A percentile compares a stretch with the other conserved stretches of the same genome.
Evolutionary conservation across 1,140 invertebrate genomes (phyloP).

Genomic region (Pteromalus puparum): DNA sequence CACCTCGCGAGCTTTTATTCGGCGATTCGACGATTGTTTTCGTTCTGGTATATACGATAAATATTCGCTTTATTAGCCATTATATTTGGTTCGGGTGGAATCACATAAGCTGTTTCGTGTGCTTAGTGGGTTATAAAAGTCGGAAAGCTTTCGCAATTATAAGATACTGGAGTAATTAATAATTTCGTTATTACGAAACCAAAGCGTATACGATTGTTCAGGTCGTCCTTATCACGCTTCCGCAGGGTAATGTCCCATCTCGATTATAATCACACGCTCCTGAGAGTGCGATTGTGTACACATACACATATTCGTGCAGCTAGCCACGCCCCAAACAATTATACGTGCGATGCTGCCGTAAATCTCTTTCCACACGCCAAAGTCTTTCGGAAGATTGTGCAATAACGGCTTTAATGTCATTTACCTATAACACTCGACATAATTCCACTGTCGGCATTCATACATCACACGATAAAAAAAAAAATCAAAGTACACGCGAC

Average conservation of each 20-base stretch:
- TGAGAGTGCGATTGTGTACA: slow-evolving; percentile 49
- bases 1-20: neutral
- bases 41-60: neutral
- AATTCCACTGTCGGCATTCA: neutral
- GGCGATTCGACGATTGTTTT: neutral
- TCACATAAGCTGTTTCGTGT: neutral
- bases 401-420: neutral
- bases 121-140: neutral
- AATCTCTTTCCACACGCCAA: slow-evolving; percentile 9
- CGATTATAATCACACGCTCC: slow-evolving; percentile 32
- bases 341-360: slow-evolving; percentile 30
- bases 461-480: neutral
- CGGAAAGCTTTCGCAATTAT: neutral
- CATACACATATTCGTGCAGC: slow-evolving; percentile 37
- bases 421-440: too few relatives aligned
- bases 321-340: slow-evolving; percentile 53
- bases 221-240: neutral
- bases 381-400: neutral
- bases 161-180: neutral
- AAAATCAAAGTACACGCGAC: neutral
- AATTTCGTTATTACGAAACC: neutral
- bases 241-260: neutral
- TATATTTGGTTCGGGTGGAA: neutral
- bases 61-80: slow-evolving; percentile 29
- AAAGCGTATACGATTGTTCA: neutral